Base-by-base conservation (phyloP, 1,140 invertebrate species). In the Eupeodes corollae region DNA sequence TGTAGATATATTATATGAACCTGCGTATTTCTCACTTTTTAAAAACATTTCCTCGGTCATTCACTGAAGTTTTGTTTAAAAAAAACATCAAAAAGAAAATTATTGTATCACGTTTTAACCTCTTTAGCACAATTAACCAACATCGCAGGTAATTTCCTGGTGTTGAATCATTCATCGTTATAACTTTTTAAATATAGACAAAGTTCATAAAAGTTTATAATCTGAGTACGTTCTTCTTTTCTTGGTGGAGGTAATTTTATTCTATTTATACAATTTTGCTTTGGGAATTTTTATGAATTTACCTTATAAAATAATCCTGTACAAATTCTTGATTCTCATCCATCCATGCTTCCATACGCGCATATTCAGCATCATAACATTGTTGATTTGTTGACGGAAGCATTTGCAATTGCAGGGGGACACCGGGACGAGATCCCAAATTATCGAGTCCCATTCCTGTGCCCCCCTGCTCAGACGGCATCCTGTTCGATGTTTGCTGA, bases 301-400 rank as follows among this genome's bases (percentile, higher is more conserved):
- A 91, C 86, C 88, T 87, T 57, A 93, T 78, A 68, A 96, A 93
- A 72, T 96, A 97, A 67, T 94, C 88, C 61, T 91, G 84, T 47
- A 90, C 83, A 69, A 96, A 97, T 65, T 92, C 88, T 48, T 88
- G 90, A 72, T 97, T 91, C 65, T 95, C 91, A 71, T 97, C 92
- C 42, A 97, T 79, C 92, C 92, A 97, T 50, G 88, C 79, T 70
- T 92, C 88, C 69, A 91, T 88, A 37, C 82, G 77, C 12, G 86
- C 84, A 66, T 85, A 88, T 67, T 91, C 86, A 31, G 84, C 79
- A 70, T 90, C 84, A 68, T 88, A 88, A 61, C 74, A 72, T 68
- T 73, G 63, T 63, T 73, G 55, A 69, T 71, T 61, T 32, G 51
- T 43, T 37, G 46, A 35, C 31, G 44, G 49, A 34, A 33, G 44